Base-by-base conservation (phyloP, 2,888 invertebrate genomes). In the Anagyrus pseudococci region DNA sequence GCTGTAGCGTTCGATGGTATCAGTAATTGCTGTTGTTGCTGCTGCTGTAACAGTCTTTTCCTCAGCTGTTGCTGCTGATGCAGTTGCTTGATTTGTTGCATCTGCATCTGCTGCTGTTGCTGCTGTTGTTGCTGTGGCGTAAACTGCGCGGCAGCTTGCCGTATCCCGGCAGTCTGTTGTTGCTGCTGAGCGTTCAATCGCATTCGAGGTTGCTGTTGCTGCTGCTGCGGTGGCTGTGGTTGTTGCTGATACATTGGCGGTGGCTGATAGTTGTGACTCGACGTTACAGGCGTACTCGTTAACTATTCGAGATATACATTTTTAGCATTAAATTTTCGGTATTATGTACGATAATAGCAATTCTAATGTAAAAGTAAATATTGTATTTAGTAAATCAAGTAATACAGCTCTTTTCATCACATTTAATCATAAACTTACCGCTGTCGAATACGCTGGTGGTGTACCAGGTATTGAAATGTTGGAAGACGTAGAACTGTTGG, bases 11-110 rank as follows among this genome's bases (percentile, higher is more conserved):
- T 90, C 77, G 92, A 90, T 57, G 91, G 89, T 72, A 93, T 91
- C 68, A 93, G 85, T 82, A 92, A 82, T 75, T 91, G 91, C 77
- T 93, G 93, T 76, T 90, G 89, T 74, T 90, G 89, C 79, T 94
- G 93, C 78, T 89, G 88, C 71, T 90, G 90, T 73, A 93, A 81
- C 72, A 93, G 82, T 13, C 93, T 86, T 70, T 88, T 88, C 72
- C 89, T 88, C 63, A 81, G 68, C 58, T 77, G 78, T 64, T 81
- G 81, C 68, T 90, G 86, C 54, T 89, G 81, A 60, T 83, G 80
- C 62, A 80, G 79, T 50, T 75, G 70, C 68, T 78, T 78, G 55
- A 74, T 74, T 59, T 76, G 79, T 71, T 85, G 83, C 71, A 85
- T 85, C 41, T 85, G 76, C 59, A 83, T 76, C 53, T 71, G 69